A percentile compares a stretch with the other conserved stretches of the same genome.
These are phyloP conservation scores for Alosa sapidissima DNA, from an alignment of 2,797 vertebrate species.

Conservation along the genomic window DNA sequence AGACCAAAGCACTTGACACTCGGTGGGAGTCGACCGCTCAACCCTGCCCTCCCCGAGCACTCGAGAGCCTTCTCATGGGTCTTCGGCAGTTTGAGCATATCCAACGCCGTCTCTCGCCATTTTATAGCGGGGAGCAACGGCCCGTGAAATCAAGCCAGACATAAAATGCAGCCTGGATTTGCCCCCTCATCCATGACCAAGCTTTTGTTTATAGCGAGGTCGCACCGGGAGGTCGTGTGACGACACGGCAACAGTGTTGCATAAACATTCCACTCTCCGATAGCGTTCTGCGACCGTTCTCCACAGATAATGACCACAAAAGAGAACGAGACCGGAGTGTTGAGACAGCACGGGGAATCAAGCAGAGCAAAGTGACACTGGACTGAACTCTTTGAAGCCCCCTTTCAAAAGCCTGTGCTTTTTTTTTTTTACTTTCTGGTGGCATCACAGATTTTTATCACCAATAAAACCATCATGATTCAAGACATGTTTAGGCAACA, in stretches of 20 bases:
- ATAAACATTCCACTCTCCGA: background rate
- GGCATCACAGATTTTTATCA: background rate
- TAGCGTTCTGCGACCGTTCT: background rate
- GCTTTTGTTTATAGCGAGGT: conserved; percentile 10
- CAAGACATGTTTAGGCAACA: background rate
- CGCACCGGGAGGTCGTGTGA: background rate
- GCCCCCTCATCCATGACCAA: conserved; percentile 22
- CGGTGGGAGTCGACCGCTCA: background rate
- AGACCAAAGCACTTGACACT: background rate
- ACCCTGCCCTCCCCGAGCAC: background rate
- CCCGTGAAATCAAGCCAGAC: conserved; percentile 32
- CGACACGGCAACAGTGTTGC: background rate
- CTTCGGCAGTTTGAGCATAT: background rate
- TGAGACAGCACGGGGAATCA: background rate
- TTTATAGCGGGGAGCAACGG: conserved; percentile 30
- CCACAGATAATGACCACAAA: background rate
- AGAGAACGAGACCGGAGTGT: background rate
- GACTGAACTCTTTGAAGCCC: background rate
- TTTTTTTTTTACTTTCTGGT: background rate
- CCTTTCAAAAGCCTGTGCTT: background rate
- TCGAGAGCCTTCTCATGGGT: conserved; percentile 31
- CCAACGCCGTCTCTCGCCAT: conserved; percentile 17
- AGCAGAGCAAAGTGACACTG: background rate
- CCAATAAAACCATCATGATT: background rate
- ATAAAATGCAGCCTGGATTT: conserved; percentile 24